Conservation (phyloP, 1,140 invertebrate species). For the Ylistrum balloti region DNA sequence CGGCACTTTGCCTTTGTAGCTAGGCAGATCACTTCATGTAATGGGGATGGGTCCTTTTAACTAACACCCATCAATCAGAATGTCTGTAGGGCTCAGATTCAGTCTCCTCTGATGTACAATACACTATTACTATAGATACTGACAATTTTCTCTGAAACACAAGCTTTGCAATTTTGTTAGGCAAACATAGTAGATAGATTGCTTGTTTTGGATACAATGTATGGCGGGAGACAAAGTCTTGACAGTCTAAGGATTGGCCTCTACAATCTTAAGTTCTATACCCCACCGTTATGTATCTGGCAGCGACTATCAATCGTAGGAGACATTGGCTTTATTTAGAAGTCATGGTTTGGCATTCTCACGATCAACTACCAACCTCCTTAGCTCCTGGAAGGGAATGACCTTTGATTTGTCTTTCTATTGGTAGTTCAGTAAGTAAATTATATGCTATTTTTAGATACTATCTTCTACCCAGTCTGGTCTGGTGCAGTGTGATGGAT, state of each 20-base stretch:
- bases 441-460: neutral
- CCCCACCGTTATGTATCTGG: neutral
- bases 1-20: neutral
- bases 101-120: slow-evolving; percentile 4
- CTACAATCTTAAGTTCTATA: neutral
- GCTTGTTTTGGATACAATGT: slow-evolving; percentile 16
- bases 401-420: neutral
- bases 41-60: slow-evolving; percentile 26
- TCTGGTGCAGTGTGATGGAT: neutral
- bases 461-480: neutral
- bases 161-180: slow-evolving; percentile 29
- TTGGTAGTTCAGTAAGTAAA: neutral
- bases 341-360: neutral
- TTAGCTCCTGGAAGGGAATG: neutral
- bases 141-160: slow-evolving; percentile 31
- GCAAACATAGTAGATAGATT: slow-evolving; percentile 13
- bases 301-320: neutral
- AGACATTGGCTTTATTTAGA: slow-evolving; percentile 34
- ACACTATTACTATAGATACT: slow-evolving; percentile 3
- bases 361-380: neutral
- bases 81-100: neutral
- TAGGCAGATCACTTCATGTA: slow-evolving; percentile 5
- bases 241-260: neutral
- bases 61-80: slow-evolving; percentile 20
- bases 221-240: neutral